Evolutionary conservation across 2,113 vertebrate species (phyloP).

Genomic region (Microcebus ravelobensis): DNA sequence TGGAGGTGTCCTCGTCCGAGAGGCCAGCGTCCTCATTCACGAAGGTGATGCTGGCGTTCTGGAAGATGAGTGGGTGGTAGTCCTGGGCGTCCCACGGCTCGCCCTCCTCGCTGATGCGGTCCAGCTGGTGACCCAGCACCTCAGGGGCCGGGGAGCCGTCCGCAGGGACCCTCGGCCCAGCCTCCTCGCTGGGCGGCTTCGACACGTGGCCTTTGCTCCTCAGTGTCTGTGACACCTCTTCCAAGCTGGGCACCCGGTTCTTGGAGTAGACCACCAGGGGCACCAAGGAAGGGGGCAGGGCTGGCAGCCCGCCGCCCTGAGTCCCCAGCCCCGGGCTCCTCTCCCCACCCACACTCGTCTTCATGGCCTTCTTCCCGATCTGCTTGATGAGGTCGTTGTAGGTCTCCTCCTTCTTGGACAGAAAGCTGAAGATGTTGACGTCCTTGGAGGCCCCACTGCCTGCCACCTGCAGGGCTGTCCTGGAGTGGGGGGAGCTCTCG

Average conservation of each 20-base stretch:
- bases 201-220: slow-evolving; percentile 87
- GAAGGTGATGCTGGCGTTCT: slow-evolving; percentile 93
- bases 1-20: slow-evolving; percentile 90
- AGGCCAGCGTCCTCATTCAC: slow-evolving; percentile 86
- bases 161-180: slow-evolving; percentile 68
- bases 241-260: slow-evolving; percentile 90
- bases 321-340: slow-evolving; percentile 83
- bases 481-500: slow-evolving; percentile 89
- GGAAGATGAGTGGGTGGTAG: slow-evolving; percentile 90
- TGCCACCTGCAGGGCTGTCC: slow-evolving; percentile 85
- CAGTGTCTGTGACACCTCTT: slow-evolving; percentile 84
- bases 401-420: slow-evolving; percentile 96
- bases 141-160: slow-evolving; percentile 78
- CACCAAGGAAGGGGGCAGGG: slow-evolving; percentile 58
- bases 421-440: slow-evolving; percentile 95
- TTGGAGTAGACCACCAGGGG: slow-evolving; percentile 92
- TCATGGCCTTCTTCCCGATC: slow-evolving; percentile 90
- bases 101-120: slow-evolving; percentile 92
- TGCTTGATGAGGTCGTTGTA: slow-evolving; percentile 98
- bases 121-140: slow-evolving; percentile 92
- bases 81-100: slow-evolving; percentile 92
- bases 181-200: slow-evolving; percentile 79
- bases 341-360: slow-evolving; percentile 76
- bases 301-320: slow-evolving; percentile 88
- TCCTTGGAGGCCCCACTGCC: slow-evolving; percentile 85